A percentile compares a stretch with the other conserved stretches of the same genome.
phyloP scores from a whole-genome alignment of 1,140 invertebrate genomes.

The Drosophila leontia region DNA sequence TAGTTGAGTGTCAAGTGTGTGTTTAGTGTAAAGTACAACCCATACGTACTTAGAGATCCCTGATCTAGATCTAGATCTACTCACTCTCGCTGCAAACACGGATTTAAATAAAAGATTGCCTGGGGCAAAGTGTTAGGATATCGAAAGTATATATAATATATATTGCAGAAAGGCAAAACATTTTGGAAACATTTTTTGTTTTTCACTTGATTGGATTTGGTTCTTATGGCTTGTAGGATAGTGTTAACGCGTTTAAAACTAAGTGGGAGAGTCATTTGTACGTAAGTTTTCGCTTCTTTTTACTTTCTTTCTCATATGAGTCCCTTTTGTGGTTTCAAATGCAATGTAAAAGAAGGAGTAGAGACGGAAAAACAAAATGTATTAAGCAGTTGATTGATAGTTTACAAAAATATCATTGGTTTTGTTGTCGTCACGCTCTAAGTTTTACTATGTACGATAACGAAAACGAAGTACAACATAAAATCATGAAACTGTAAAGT shows the following conservation, averaged over 20 bases:
- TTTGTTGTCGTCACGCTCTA: constrained; percentile 43
- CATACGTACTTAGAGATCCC: constrained; percentile 51
- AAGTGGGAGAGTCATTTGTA: constrained; percentile 73
- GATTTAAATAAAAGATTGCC: constrained; percentile 58
- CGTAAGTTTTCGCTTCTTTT: constrained; percentile 84
- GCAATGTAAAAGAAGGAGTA: constrained; percentile 84
- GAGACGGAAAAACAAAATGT: constrained; percentile 82
- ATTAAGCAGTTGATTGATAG: constrained; percentile 79
- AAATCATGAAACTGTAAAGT: constrained; percentile 44
- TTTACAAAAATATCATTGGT: constrained; percentile 57
- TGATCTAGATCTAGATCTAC: constrained; percentile 40
- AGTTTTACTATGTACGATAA: constrained; percentile 38
- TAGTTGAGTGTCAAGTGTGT: constrained; percentile 22
- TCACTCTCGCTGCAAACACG: constrained; percentile 53
- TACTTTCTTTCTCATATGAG: constrained; percentile 85
- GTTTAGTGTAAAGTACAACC: constrained; percentile 20
- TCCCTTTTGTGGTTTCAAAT: constrained; percentile 83
- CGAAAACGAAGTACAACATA: constrained; percentile 12
- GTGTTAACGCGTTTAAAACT: constrained; percentile 61
- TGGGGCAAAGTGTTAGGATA: constrained; percentile 46
- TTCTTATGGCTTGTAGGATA: constrained; percentile 36
- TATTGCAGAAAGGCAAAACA: constrained; percentile 50
- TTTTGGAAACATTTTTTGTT: constrained; percentile 38
- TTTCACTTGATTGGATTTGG: constrained; percentile 43
- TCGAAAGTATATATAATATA: constrained; percentile 48